Base-by-base conservation (phyloP, 2,888 invertebrate genomes). In the Timandra comae region DNA sequence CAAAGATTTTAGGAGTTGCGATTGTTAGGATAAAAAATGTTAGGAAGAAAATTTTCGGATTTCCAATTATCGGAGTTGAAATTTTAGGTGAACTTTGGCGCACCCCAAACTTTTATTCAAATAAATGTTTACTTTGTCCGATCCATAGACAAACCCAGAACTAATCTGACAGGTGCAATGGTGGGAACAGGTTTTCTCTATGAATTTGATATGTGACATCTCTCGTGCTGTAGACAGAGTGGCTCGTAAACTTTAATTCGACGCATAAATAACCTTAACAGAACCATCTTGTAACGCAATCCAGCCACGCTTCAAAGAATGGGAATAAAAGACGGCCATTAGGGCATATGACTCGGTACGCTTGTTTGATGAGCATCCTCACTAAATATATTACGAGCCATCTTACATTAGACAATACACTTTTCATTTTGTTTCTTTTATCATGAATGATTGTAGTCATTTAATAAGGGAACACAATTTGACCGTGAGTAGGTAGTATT, bases 171-270 rank as follows among this genome's bases (percentile, higher is more conserved):
- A 73, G 71, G 71, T 76, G 78, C 65, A 62, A 45, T 57, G 61
- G 57, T 62, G 62, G 56, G 64, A 73, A 75, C 71, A 33, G 50
- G 73, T 71, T 66, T 56, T 52, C 16, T 50, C 58, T 56, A 62
- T 57, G 61, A 65, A 69, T 75, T 75, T 73, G 71, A 74, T 73
- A 74, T 72, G 75, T 72, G 74, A 72, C 74, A 68, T 62, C 61
- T 52, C 53, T 43, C 48, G 52, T 52, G 52, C 52, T 60, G 66
- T 59, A 78, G 77, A 76, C 76, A 60, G 63, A 65, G 69, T 60
- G 76, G 62, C 72, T 75, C 68, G 70, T 69, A 72, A 72, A 74
- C 39, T 69, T 76, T 72, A 77, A 78, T 78, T 72, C 64, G 65
- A 67, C 51, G 63, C 65, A 77, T 79, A 77, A 70, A 77, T 77